Evolutionary conservation across 2,113 vertebrate species (phyloP).

Genomic region (Elachura formosa): DNA sequence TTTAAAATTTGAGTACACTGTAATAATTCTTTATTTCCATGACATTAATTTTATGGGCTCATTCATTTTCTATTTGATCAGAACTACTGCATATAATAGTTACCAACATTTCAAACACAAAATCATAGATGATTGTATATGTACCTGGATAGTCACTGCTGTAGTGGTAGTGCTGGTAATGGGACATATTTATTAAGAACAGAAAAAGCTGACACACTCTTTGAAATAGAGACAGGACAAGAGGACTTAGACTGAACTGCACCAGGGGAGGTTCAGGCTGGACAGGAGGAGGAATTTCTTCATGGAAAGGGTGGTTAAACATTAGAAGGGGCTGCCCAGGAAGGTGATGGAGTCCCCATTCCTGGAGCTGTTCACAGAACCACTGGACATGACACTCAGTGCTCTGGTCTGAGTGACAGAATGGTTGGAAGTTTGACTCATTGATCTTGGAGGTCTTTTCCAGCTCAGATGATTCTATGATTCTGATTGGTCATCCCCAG

Average conservation of each 20-base stretch:
- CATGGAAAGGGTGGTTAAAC: not conserved
- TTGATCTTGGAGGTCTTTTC: not conserved
- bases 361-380: not conserved
- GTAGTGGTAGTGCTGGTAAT: not conserved
- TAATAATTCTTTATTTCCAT: slow-evolving; percentile 27
- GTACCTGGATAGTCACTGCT: not conserved
- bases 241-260: not conserved
- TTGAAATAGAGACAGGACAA: accelerated
- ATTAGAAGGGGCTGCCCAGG: not conserved
- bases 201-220: not conserved
- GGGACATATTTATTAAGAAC: not conserved
- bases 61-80: not conserved
- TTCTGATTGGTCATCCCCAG: not conserved
- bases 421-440: not conserved
- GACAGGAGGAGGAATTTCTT: not conserved
- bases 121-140: not conserved
- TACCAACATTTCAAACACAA: not conserved
- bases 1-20: not conserved
- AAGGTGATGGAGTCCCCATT: not conserved
- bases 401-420: not conserved
- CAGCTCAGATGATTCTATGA: not conserved
- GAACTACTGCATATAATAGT: not conserved
- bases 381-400: accelerated
- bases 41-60: not conserved
- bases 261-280: not conserved